These are phyloP conservation scores for Fregata magnificens DNA, from an alignment of 2,113 vertebrate genomes.

Conservation along the genomic window DNA sequence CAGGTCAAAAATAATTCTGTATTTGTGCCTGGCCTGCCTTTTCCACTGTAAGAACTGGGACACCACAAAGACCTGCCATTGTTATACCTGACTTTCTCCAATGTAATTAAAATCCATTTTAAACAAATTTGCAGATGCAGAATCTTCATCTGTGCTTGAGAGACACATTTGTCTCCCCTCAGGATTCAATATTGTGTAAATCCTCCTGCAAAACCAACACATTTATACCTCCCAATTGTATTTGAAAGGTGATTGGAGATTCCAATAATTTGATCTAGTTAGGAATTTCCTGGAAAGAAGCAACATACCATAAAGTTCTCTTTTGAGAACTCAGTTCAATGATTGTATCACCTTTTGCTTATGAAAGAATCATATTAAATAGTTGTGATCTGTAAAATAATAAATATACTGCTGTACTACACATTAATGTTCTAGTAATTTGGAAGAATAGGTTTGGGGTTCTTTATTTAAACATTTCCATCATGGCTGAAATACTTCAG, in stretches of 20 bases:
- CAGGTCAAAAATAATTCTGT: neutral
- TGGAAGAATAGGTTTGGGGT: neutral
- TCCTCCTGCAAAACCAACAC: neutral
- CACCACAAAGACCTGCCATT: neutral
- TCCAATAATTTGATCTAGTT: neutral
- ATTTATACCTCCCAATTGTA: neutral
- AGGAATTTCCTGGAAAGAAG: neutral
- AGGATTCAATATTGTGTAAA: neutral
- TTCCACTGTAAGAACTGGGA: neutral
- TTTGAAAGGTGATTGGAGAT: neutral
- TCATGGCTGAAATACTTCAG: neutral
- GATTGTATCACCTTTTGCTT: neutral
- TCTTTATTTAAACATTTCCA: neutral
- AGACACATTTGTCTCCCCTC: neutral
- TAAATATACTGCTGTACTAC: neutral
- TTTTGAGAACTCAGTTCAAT: neutral
- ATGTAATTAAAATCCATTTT: neutral
- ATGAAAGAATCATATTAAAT: neutral
- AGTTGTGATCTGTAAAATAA: neutral
- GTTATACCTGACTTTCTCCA: neutral
- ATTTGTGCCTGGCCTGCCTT: neutral
- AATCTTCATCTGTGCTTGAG: neutral
- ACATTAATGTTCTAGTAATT: neutral
- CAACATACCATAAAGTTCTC: neutral
- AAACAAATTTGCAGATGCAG: neutral